Conservation (phyloP, 2,113 vertebrate genomes). For the Apodemus speciosus region DNA sequence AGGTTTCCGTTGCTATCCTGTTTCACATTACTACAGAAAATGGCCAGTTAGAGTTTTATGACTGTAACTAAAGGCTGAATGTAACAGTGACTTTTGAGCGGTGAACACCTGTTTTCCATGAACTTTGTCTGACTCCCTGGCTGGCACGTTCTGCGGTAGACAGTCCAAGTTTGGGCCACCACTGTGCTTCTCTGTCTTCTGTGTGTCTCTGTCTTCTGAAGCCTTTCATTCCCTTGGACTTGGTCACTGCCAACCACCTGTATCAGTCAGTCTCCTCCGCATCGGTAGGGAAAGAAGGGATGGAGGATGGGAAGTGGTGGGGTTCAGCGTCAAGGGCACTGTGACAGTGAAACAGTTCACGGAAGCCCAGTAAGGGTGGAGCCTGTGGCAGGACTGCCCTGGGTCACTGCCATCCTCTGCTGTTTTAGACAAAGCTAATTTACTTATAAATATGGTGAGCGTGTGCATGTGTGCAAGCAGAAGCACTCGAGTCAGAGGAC, state of each 20-base stretch:
- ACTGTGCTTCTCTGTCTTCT: constrained; percentile 52
- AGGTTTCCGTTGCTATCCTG: constrained; percentile 32
- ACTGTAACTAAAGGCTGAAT: constrained; percentile 66
- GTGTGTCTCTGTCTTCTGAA: no score
- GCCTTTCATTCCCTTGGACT: constrained; percentile 27
- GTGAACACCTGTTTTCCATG: constrained; percentile 73
- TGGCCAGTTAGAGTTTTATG: constrained; percentile 59
- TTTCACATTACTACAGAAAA: constrained; percentile 66
- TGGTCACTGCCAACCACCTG: constrained; percentile 66
- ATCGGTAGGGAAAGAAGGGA: background rate
- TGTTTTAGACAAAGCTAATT: background rate
- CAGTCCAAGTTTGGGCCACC: constrained; percentile 64
- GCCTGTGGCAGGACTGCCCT: background rate
- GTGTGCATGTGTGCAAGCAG: background rate
- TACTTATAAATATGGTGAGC: background rate
- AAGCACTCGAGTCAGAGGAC: no score
- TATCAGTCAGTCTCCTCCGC: constrained; percentile 70
- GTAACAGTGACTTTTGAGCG: constrained; percentile 61
- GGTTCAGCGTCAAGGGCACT: background rate
- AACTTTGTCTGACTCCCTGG: constrained; percentile 71
- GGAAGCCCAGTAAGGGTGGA: background rate
- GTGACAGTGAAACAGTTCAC: background rate
- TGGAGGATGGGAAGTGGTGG: constrained; percentile 27
- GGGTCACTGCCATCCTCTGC: constrained; percentile 1
- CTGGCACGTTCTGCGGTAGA: constrained; percentile 64